Percentiles rank a stretch among this genome's conserved stretches.
phyloP scores from a whole-genome alignment of 2,797 vertebrate genomes.

The Coracias cyanogaster region DNA sequence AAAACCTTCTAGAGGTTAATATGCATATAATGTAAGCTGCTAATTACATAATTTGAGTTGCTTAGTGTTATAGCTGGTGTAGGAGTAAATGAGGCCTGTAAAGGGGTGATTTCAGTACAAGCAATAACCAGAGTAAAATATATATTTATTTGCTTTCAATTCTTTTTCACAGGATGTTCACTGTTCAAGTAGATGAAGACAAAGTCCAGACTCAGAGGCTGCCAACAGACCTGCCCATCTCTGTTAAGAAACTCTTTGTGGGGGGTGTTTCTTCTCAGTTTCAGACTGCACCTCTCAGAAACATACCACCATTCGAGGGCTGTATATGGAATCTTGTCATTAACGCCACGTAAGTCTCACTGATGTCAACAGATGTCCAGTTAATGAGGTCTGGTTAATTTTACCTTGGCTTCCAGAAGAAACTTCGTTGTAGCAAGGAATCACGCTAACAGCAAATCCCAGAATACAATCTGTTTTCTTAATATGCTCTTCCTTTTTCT shows the following conservation, averaged over 20 bases:
- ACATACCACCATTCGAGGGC: slow-evolving; percentile 89
- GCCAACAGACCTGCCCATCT: slow-evolving; percentile 85
- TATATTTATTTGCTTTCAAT: slow-evolving; percentile 2
- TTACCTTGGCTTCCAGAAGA: background rate
- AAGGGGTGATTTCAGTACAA: background rate
- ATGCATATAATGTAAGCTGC: background rate
- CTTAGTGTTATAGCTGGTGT: background rate
- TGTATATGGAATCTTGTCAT: slow-evolving; percentile 98
- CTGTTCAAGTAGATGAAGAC: slow-evolving; percentile 94
- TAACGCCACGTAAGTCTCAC: slow-evolving; percentile 87
- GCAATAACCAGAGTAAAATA: background rate
- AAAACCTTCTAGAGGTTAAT: background rate
- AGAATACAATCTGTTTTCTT: background rate
- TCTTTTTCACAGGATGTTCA: slow-evolving; percentile 83
- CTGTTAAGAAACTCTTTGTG: slow-evolving; percentile 88
- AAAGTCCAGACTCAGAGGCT: slow-evolving; percentile 83
- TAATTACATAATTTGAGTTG: background rate
- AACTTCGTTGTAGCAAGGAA: background rate
- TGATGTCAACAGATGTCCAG: background rate
- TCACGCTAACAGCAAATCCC: background rate
- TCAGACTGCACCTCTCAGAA: slow-evolving; percentile 83
- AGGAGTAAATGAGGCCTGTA: background rate
- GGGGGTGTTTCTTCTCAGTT: slow-evolving; percentile 88
- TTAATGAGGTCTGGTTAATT: background rate
- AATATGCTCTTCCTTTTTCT: background rate